Percentiles rank a stretch among this genome's conserved stretches.
These are phyloP conservation scores for Scleropages formosus DNA, from an alignment of 2,797 vertebrate genomes.

Conservation along the genomic window DNA sequence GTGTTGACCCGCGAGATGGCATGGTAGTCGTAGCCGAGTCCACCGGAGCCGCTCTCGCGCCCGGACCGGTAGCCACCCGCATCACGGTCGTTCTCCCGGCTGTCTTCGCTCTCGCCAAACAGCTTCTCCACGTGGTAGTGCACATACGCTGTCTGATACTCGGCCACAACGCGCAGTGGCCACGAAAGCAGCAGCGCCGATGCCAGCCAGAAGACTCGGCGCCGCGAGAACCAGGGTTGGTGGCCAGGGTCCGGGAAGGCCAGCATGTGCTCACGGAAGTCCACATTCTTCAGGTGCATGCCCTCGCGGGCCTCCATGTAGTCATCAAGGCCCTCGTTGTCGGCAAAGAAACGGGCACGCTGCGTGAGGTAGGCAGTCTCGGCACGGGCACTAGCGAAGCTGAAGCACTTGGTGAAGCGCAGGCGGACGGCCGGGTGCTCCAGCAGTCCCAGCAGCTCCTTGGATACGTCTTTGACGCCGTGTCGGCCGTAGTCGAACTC, in stretches of 20 bases:
- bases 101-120: slow-evolving; percentile 64
- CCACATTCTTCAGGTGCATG: slow-evolving; percentile 74
- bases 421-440: slow-evolving; percentile 61
- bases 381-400: slow-evolving; percentile 67
- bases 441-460: slow-evolving; percentile 63
- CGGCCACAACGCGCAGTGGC: slow-evolving; percentile 67
- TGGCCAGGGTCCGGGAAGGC: slow-evolving; percentile 67
- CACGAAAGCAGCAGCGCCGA: slow-evolving; percentile 67
- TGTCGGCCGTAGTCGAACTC: slow-evolving; percentile 63
- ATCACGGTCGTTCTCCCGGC: slow-evolving; percentile 46
- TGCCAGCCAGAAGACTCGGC: slow-evolving; percentile 69
- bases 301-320: slow-evolving; percentile 76
- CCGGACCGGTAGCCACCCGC: slow-evolving; percentile 39
- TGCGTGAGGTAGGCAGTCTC: slow-evolving; percentile 73
- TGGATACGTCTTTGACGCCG: slow-evolving; percentile 61
- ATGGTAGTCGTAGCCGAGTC: slow-evolving; percentile 45
- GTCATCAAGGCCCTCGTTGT: slow-evolving; percentile 74
- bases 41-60: slow-evolving; percentile 37
- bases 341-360: slow-evolving; percentile 70
- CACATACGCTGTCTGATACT: slow-evolving; percentile 71
- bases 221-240: slow-evolving; percentile 70
- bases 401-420: slow-evolving; percentile 76
- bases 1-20: slow-evolving; percentile 70
- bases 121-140: slow-evolving; percentile 79
- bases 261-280: slow-evolving; percentile 72